Evolutionary conservation across 2,113 vertebrate species (phyloP).

Genomic region (Hippolais icterina): DNA sequence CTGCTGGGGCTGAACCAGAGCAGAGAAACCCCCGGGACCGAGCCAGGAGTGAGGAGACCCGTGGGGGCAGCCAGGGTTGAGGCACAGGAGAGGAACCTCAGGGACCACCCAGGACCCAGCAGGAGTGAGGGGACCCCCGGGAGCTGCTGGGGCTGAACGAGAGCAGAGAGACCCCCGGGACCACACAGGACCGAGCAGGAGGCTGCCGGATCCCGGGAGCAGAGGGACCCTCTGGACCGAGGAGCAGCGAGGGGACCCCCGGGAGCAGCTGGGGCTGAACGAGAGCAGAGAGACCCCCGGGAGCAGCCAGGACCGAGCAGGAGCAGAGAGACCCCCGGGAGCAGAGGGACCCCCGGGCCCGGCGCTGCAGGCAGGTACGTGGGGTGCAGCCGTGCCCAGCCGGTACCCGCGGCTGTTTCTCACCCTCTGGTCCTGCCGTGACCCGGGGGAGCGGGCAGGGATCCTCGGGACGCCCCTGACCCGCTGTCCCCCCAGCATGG

Average conservation of each 20-base stretch:
- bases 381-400: background rate
- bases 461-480: accelerated
- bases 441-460: too few species aligned
- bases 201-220: background rate
- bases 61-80: accelerated
- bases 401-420: accelerated
- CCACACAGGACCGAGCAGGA: background rate
- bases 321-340: background rate
- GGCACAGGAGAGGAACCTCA: too few species aligned
- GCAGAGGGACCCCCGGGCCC: background rate
- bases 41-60: background rate
- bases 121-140: too few species aligned
- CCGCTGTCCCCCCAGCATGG: slow-evolving; percentile 71
- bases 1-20: background rate
- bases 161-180: background rate
- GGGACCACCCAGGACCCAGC: background rate
- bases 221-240: background rate
- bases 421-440: accelerated
- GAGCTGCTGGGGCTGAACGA: background rate
- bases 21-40: background rate
- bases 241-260: background rate
- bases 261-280: too few species aligned
- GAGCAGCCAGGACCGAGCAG: background rate
- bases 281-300: background rate
- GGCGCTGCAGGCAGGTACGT: background rate